Base-by-base conservation (phyloP, 2,113 vertebrate species). In the Lates calcarifer region DNA sequence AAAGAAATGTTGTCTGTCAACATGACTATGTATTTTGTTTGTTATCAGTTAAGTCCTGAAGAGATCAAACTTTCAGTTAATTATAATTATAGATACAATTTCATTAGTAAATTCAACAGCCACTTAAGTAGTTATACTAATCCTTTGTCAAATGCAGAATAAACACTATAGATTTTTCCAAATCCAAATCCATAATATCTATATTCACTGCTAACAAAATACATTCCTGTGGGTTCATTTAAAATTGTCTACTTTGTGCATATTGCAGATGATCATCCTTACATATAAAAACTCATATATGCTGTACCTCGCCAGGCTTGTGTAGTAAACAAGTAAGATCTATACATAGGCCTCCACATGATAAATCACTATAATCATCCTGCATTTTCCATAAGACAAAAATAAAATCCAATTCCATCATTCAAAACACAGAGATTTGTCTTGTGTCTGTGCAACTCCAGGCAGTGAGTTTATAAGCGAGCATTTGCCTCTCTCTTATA, bases 381-480 rank as follows among this genome's bases (percentile, higher is more conserved):
- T 45, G 75, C 35, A 84, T 88, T 91, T 87, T 91, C 74, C 70
- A 86, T 69, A 68, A 87, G 62, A 80, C 62, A 58, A 81, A 90
- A 88, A 90, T 82, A 83, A 93, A 91, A 86, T 84, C 85, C 76
- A 90, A 88, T 90, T 90, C 84, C 68, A 87, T 89, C 81, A 70
- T 84, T 93, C 80, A 71, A 83, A 89, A 85, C 78, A 73, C 76
- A 84, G 47, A 87, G 75, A 92, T 91, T 81, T 77, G 77, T 91
- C 87, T 87, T 90, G 78, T 55, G 82, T 91, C 75, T 74, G 47
- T 66, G 70, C 56, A 65, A 86, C 92, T 92, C 37, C 55, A 86
- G 89, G 92, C 88, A 82, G 58, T 74, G 84, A 88, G 82, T 91
- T 91, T 78, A 88, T 91, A 92, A 87, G 78, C 88, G 84, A 79